Conservation (phyloP, 2,113 vertebrate species). For the Colinus virginianus region DNA sequence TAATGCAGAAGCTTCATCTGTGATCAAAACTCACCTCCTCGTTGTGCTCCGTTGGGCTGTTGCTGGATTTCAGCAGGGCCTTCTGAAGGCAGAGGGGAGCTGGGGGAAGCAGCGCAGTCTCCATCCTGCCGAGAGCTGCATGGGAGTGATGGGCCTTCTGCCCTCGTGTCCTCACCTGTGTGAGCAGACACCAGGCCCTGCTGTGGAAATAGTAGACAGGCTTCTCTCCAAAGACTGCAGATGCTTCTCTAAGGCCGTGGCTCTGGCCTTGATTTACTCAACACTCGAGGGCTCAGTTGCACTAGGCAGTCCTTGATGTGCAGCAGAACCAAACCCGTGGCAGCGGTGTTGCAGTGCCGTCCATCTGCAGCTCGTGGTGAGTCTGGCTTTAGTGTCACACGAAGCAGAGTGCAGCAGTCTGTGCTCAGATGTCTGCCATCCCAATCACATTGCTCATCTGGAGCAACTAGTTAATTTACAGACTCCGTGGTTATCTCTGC, state of each 20-base stretch:
- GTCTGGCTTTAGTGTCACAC: not conserved
- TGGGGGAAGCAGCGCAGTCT: rapidly evolving
- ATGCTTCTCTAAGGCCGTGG: not conserved
- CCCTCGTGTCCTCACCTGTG: not conserved
- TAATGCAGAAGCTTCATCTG: not conserved
- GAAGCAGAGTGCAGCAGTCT: not conserved
- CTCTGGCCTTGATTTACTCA: not conserved
- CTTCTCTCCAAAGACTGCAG: not conserved
- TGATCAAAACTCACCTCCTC: not conserved
- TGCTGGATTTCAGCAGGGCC: not conserved
- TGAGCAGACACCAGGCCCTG: not conserved
- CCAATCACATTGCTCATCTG: not conserved
- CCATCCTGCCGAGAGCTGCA: rapidly evolving
- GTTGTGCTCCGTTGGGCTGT: not conserved
- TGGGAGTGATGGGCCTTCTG: not conserved
- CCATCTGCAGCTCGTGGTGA: rapidly evolving
- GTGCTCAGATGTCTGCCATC: not conserved
- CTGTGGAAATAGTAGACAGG: not conserved
- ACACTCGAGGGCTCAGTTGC: not conserved
- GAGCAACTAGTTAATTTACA: not conserved
- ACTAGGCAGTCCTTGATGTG: not conserved
- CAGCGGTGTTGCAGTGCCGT: not conserved
- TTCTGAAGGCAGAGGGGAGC: not conserved
- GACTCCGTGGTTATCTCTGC: not conserved
- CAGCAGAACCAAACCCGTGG: not conserved